phyloP scores from a whole-genome alignment of 2,888 invertebrate genomes.

The Taphrorychus bicolor region DNA sequence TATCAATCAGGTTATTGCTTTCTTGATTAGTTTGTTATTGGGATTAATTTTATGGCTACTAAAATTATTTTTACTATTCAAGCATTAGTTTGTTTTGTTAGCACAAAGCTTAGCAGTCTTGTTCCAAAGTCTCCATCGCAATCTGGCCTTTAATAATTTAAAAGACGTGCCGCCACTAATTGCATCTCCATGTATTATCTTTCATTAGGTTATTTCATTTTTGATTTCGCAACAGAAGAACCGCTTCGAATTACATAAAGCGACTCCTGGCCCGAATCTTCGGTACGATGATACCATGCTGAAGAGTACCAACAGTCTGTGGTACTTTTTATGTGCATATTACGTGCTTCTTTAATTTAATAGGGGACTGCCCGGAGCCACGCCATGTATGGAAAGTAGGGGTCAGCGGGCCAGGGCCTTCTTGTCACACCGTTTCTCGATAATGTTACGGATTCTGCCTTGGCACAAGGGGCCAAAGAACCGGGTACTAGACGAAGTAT shows the following conservation, averaged over 20 bases:
- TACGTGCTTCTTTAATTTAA: constrained; percentile 26
- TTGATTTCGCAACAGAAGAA: not conserved
- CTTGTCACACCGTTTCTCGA: not conserved
- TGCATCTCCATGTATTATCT: not conserved
- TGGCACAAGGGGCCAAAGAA: not conserved
- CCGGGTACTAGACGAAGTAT: too few species aligned
- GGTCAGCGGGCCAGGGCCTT: constrained; percentile 47
- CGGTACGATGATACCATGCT: constrained; percentile 8
- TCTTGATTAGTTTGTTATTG: not conserved
- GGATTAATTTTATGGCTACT: not conserved
- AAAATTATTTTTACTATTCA: not conserved
- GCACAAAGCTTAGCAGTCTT: not conserved
- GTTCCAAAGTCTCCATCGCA: not conserved
- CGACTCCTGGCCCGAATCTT: constrained; percentile 1
- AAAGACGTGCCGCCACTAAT: not conserved
- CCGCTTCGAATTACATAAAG: constrained; percentile 1
- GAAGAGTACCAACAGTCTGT: constrained; percentile 16
- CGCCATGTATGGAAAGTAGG: constrained; percentile 40
- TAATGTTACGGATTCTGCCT: not conserved
- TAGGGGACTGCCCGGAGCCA: constrained; percentile 31
- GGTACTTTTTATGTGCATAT: constrained; percentile 22
- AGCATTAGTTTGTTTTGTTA: not conserved
- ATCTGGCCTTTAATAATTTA: not conserved
- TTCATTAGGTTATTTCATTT: not conserved
- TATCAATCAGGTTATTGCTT: not conserved